Base-by-base conservation (phyloP, 2,888 invertebrate species). In the Physocephala rufipes region DNA sequence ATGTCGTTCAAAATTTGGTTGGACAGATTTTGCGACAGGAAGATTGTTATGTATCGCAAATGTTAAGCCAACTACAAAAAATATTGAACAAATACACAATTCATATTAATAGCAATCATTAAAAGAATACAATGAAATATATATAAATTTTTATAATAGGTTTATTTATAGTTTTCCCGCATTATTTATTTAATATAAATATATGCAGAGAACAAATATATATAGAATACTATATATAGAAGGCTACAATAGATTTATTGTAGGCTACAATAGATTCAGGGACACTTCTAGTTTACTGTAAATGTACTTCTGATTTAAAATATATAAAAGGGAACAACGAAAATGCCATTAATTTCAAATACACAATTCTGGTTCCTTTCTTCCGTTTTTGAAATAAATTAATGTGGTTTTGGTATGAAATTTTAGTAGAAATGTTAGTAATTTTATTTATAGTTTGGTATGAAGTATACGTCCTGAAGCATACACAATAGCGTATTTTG, bases 331-430 rank as follows among this genome's bases (percentile, higher is more conserved):
- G 16, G 2, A 19, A n/a, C 7, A 12, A 15, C 2, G 19, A 49
- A n/a, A 19, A 49, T 15, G 49, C 19, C 49, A 49, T 49, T 49
- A 49, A 7, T 49, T 49, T 49, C 9, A 45, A 45, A 45, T 45
- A 45, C 15, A 45, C 9, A 45, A 45, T 55, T 55, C 19, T 21
- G 13, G 19, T 21, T 21, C 3, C 24, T 3, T 21, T 21, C 19
- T 21, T 55, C 24, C 3, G 19, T 24, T 26, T 13, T 58, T 24
- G 16, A 58, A 58, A 24, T 58, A 24, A 2, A 70, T 70, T 53
- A 28, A 58, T 26, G 58, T 63, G 64, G 55, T 36, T 70, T 67
- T 67, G 51, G n/a, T n/a, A n/a, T n/a, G n/a, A n/a, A n/a, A n/a
- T n/a, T n/a, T n/a, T n/a, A n/a, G n/a, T n/a, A n/a, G n/a, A n/a